Evolutionary conservation across 2,888 invertebrate genomes (phyloP), one percentile per base, ranked within the genome.

Genomic region (Lepidocyrtoides sp.): DNA sequence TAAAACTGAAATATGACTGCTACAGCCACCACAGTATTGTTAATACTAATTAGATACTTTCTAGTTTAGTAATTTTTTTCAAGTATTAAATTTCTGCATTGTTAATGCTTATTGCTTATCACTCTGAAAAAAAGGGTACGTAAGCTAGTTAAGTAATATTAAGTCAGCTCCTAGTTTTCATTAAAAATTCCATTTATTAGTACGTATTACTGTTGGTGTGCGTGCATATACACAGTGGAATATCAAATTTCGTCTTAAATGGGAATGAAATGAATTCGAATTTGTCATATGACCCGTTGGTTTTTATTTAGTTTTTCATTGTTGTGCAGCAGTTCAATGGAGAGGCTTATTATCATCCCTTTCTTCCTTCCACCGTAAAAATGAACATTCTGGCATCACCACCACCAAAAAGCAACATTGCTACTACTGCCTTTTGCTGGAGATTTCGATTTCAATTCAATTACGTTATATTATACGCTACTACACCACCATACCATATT

Each of bases 231-330:
- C 8, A 60, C 10, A 29, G 26, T 41, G 0, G 51, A 77, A 63
- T 66, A 89, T 89, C 89, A 12, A 26, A 89, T 89, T 89, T 89
- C 89, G 89, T 89, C 89, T 89, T 89, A 89, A 89, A 89, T 89
- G 75, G 81, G 89, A 83, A 75, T 82, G 82, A 72, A 89, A 77
- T 77, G 54, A 77, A 77, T 77, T 77, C 77, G 72, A 89, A 82
- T 89, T 89, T 89, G 89, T 75, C 60, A 89, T 89, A 41, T 83
- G 89, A 89, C 41, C 82, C 82, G 79, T 36, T 83, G 69, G 69
- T 81, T 88, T 88, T 88, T 81, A 36, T 82, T 57, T 36, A 63
- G 83, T 60, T 83, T 83, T 82, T 29, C 69, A 85, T 85, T 85
- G 85, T 85, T 63, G 32, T 60, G 81, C 57, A 60, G 41, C 81